A percentile compares a stretch with the other conserved stretches of the same genome.
These are phyloP conservation scores for Myxocyprinus asiaticus DNA, from an alignment of 2,113 vertebrate species.

Conservation along the genomic window DNA sequence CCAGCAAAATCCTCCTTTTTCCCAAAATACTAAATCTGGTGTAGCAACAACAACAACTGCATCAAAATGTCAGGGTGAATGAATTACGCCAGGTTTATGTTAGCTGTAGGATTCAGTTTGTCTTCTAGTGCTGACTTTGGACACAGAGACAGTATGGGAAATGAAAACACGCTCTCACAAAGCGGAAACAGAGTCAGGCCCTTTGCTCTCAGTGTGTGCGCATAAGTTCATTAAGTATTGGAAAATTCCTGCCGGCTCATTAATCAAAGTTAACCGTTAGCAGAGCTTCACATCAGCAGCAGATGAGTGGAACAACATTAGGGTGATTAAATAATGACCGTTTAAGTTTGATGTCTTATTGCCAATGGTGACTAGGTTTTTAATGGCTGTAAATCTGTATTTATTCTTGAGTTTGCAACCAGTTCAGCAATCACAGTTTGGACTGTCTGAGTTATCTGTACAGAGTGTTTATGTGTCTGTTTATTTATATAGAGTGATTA, in stretches of 20 bases:
- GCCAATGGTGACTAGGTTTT: no score
- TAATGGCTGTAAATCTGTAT: no score
- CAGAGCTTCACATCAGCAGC: background rate
- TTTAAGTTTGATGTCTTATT: no score
- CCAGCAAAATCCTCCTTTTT: background rate
- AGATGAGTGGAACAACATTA: background rate
- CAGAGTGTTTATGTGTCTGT: no score
- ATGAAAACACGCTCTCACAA: background rate
- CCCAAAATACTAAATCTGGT: slow-evolving; percentile 2
- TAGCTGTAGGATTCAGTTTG: background rate
- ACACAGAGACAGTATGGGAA: background rate
- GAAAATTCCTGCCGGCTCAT: background rate
- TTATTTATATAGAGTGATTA: no score
- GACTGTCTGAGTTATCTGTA: no score
- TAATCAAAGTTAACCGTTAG: background rate
- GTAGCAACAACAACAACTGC: background rate
- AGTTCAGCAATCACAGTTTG: no score
- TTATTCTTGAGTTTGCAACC: no score
- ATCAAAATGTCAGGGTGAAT: background rate
- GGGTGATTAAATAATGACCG: background rate
- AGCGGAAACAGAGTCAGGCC: background rate
- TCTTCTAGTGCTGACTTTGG: background rate
- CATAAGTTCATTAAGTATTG: slow-evolving; percentile 7
- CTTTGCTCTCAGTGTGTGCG: background rate
- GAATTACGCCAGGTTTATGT: background rate